Conservation (phyloP, 2,113 vertebrate species). For the Sorex fumeus region DNA sequence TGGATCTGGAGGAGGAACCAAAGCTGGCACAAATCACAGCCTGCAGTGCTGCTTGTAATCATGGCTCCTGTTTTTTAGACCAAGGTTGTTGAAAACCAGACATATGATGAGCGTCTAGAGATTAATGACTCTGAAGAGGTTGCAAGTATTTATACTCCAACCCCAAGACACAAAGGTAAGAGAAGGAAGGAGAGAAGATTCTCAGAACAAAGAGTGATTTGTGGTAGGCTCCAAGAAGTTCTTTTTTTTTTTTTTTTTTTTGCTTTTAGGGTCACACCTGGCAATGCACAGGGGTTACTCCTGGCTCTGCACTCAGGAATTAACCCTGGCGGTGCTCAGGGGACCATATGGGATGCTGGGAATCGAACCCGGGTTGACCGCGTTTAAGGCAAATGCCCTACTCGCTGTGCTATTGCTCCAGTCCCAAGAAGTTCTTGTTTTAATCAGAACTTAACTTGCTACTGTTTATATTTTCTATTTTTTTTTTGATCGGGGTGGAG, state of each 20-base stretch:
- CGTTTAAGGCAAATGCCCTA: too few species aligned
- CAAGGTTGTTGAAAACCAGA: constrained; percentile 91
- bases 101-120: constrained; percentile 95
- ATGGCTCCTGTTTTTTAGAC: constrained; percentile 78
- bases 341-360: too few species aligned
- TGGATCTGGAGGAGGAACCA: neutral
- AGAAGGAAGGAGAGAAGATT: constrained; percentile 5
- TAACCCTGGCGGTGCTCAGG: too few species aligned
- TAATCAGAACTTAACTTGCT: too few species aligned
- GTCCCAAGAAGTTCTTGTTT: too few species aligned
- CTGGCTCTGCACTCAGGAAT: too few species aligned
- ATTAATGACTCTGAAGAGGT: constrained; percentile 92
- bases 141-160: constrained; percentile 88
- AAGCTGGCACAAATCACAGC: neutral
- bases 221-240: neutral
- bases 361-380: too few species aligned
- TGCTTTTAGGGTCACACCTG: too few species aligned
- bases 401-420: too few species aligned
- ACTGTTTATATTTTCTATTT: neutral
- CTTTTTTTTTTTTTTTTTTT: too few species aligned
- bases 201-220: neutral
- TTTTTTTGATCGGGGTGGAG: too few species aligned
- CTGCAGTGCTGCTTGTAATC: neutral
- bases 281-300: too few species aligned
- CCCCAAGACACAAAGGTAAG: constrained; percentile 85